Conservation (phyloP, 2,888 invertebrate species). For the Subacronicta megacephala region DNA sequence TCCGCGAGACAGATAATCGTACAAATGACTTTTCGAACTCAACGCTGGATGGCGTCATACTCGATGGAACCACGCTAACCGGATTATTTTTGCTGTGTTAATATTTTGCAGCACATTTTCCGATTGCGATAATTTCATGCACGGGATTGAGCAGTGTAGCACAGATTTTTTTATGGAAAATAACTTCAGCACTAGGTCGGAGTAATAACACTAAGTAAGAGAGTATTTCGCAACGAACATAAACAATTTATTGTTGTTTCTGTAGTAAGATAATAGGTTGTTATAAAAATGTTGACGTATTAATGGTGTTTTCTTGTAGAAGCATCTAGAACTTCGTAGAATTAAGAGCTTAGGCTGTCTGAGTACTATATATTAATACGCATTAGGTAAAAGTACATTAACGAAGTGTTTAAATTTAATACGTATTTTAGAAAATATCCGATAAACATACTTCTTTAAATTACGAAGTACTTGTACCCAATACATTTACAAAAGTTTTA, state of each 20-base stretch:
- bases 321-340: conserved; percentile 12
- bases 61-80: conserved; percentile 46
- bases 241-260: conserved; percentile 49
- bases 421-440: not conserved
- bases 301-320: conserved; percentile 32
- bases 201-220: conserved; percentile 10
- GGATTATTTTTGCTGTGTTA: conserved; percentile 47
- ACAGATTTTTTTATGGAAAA: conserved; percentile 35
- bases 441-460: no score
- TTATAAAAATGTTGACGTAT: conserved; percentile 45
- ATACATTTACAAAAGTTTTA: no score
- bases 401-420: not conserved
- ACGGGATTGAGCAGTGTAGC: conserved; percentile 37
- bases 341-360: not conserved
- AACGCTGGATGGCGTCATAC: conserved; percentile 69
- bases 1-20: conserved; percentile 84
- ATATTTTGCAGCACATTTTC: conserved; percentile 51
- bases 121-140: conserved; percentile 44
- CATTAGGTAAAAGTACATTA: not conserved
- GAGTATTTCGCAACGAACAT: conserved; percentile 25
- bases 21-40: conserved; percentile 85
- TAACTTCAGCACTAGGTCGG: conserved; percentile 12
- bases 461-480: no score
- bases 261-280: conserved; percentile 28
- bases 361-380: not conserved